Evolutionary conservation across 2,888 invertebrate genomes (phyloP), one percentile per base, ranked within the genome.

Genomic region (Malthinus flaveolus): DNA sequence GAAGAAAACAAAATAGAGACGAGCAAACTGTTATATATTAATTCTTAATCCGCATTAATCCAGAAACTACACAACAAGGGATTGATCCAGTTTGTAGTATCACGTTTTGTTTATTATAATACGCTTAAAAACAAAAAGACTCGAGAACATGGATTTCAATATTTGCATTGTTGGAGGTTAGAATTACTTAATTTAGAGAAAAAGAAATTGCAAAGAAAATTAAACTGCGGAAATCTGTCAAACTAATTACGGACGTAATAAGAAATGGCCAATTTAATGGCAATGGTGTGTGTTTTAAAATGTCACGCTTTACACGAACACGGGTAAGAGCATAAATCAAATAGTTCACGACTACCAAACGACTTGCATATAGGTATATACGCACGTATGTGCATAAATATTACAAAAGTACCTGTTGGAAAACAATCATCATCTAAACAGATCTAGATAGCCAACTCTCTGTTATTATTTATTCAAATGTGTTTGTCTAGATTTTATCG

Each of bases 291-390:
- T 47, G 45, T 34, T 56, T 50, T 31, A 45, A 23, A 23, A 49
- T 46, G 56, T 37, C 56, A 50, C 46, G 50, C 45, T 36, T 33
- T 13, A 50, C 56, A 50, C 56, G 56, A 56, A 50, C 46, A 37
- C 46, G 48, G 36, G 42, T 35, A 34, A 44, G 33, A 32, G 37
- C 32, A 50, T 56, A 56, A 56, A 56, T 56, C 56, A 56, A 56
- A 49, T 33, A 39, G 46, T 33, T 44, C 50, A 46, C 56, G 50
- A 55, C 55, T 42, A 55, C 55, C 34, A 49, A 49, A 45, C 45
- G 36, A 32, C 8, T 13, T 54, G 54, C 54, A 54, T 48, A 23
- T 23, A 23, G 23, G 23, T 23, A 23, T 23, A 5, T 23, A 23
- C 23, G 23, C 5, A 23, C 23, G 23, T 23, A 23, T 5, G 33